phyloP scores from a whole-genome alignment of 30 jellyfish, hydroid and myxozoan species.

The Turritopsis rubra region DNA sequence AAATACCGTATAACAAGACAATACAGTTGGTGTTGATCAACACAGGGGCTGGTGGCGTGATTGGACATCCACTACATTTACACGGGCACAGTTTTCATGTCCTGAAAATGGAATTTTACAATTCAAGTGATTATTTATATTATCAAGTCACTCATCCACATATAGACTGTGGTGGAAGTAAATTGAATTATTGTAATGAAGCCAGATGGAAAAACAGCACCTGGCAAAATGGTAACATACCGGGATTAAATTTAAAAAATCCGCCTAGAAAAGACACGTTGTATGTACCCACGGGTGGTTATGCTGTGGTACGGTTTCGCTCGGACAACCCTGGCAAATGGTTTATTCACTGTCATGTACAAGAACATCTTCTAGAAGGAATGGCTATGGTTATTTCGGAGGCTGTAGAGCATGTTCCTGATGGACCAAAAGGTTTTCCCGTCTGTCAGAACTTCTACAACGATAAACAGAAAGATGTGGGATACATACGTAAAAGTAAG shows the following conservation, averaged over 20 bases:
- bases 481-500: not conserved
- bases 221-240: slow-evolving; percentile 15
- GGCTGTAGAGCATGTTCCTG: slow-evolving; percentile 10
- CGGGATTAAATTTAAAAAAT: slow-evolving; percentile 22
- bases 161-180: slow-evolving; percentile 15
- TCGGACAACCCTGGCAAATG: slow-evolving; percentile 29
- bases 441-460: slow-evolving; percentile 28
- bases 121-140: not conserved
- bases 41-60: slow-evolving; percentile 17
- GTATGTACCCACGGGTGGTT: slow-evolving; percentile 23
- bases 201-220: slow-evolving; percentile 14
- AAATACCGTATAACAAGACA: slow-evolving; percentile 16
- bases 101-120: slow-evolving; percentile 12
- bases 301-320: slow-evolving; percentile 21
- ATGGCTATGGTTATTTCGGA: slow-evolving; percentile 27
- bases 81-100: slow-evolving; percentile 32
- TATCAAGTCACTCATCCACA: slow-evolving; percentile 19
- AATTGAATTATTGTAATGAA: slow-evolving; percentile 2
- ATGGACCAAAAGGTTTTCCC: slow-evolving; percentile 26
- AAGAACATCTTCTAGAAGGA: slow-evolving; percentile 27
- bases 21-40: slow-evolving; percentile 24
- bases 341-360: slow-evolving; percentile 26
- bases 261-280: slow-evolving; percentile 35
- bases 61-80: slow-evolving; percentile 21
- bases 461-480: slow-evolving; percentile 3